A percentile compares a stretch with the other conserved stretches of the same genome.
Conservation (phyloP, 1,140 invertebrate species). For the Dendroctonus ponderosae region DNA sequence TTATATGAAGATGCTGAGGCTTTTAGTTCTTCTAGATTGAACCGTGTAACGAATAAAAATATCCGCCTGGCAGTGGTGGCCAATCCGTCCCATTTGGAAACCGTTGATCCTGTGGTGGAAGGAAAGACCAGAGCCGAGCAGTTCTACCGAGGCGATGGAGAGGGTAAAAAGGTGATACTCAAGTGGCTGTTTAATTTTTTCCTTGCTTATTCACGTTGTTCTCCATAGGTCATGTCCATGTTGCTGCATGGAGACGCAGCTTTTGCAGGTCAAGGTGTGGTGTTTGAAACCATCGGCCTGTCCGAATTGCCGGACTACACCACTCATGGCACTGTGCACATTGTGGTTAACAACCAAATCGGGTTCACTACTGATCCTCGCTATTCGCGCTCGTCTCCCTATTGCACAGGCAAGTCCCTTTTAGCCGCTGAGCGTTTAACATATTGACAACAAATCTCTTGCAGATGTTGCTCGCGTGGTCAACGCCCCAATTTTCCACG, state of each 20-base stretch:
- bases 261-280: slow-evolving; percentile 97
- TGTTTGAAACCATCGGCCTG: slow-evolving; percentile 99
- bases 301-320: slow-evolving; percentile 97
- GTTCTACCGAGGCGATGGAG: slow-evolving; percentile 94
- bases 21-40: slow-evolving; percentile 57
- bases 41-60: slow-evolving; percentile 97
- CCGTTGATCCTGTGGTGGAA: slow-evolving; percentile 95
- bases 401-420: slow-evolving; percentile 77
- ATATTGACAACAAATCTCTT: no score
- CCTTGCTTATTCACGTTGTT: no score
- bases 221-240: slow-evolving; percentile 80
- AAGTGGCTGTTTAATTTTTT: no score
- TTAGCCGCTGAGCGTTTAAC: no score
- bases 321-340: slow-evolving; percentile 96
- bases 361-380: slow-evolving; percentile 99
- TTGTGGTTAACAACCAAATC: slow-evolving; percentile 98
- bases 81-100: slow-evolving; percentile 98
- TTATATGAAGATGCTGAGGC: background rate
- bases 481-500: slow-evolving; percentile 99
- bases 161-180: slow-evolving; percentile 85
- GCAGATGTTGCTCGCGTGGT: slow-evolving; percentile 96
- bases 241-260: slow-evolving; percentile 98
- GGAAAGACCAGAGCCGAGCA: slow-evolving; percentile 97
- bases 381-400: slow-evolving; percentile 93
- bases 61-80: slow-evolving; percentile 97